Evolutionary conservation across 2,888 invertebrate genomes (phyloP), one percentile per base, ranked within the genome.

Genomic region (Psylliodes chrysocephalus): DNA sequence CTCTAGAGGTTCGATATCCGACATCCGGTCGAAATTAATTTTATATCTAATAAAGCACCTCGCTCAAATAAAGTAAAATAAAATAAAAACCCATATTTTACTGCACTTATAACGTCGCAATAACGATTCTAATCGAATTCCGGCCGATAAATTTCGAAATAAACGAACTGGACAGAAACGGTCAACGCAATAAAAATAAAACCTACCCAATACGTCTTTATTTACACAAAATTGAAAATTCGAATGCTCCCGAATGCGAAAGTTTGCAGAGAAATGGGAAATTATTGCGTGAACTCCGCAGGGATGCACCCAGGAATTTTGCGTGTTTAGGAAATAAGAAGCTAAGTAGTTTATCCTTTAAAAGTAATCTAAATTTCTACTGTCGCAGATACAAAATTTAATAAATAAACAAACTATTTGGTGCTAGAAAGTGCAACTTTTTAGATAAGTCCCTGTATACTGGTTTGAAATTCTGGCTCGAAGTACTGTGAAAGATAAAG

Each of bases 121-220:
- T 25, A 49, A 52, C 56, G 42, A 57, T 57, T 65, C 54, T 59
- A 65, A 68, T 63, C 62, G 60, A 60, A 61, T 68, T 68, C 64
- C 47, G 57, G 57, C 60, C 61, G 60, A 68, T 65, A 65, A 68
- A 65, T 65, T 65, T 60, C 49, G 52, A 63, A 68, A 68, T 61
- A 64, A 62, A 47, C 67, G 51, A 53, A 57, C 22, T 57, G 64
- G 62, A 64, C 63, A 54, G 42, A 49, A n/a, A 44, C 63, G 63
- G 67, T 67, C 63, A 64, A 44, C 46, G 47, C 57, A 49, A 65
- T 65, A 65, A 67, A 72, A 70, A 70, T 70, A 70, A 70, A 73
- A 67, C 59, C 63, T 67, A 64, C 66, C 70, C 68, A 61, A 65
- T 64, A 57, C 67, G 66, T 67, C 71, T 72, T 71, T 73, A 73